phyloP scores from a whole-genome alignment of 2,113 vertebrate species.

The Astatoreochromis straeleni region DNA sequence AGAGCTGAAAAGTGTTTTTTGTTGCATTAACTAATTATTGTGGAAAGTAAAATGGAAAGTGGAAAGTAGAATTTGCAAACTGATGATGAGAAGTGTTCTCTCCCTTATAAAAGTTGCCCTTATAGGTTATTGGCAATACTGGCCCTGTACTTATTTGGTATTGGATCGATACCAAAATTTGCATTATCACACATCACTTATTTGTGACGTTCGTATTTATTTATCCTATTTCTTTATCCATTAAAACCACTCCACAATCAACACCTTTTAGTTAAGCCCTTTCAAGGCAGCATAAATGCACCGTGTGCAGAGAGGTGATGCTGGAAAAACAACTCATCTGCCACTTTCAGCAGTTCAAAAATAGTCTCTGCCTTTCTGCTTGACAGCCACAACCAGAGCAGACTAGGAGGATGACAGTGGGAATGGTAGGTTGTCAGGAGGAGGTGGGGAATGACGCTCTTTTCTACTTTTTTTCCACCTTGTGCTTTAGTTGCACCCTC shows the following conservation, averaged over 20 bases:
- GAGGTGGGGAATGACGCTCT: background rate
- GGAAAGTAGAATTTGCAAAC: background rate
- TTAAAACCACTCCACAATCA: background rate
- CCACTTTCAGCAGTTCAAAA: slow-evolving; percentile 23
- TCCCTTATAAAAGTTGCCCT: background rate
- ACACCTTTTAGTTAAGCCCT: background rate
- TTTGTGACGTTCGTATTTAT: background rate
- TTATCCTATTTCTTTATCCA: background rate
- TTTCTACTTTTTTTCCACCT: background rate
- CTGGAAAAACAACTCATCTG: slow-evolving; percentile 17
- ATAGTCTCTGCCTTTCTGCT: slow-evolving; percentile 13
- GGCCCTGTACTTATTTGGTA: background rate
- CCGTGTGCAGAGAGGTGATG: slow-evolving; percentile 7
- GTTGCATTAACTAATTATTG: background rate
- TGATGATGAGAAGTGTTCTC: background rate
- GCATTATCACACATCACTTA: background rate
- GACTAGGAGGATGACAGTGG: background rate
- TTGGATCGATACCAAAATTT: background rate
- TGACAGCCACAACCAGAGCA: background rate
- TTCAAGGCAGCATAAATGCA: background rate
- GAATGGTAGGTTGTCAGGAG: background rate
- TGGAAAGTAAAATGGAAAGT: background rate
- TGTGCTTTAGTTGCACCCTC: slow-evolving; percentile 72
- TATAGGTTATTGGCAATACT: background rate
- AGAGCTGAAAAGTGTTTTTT: background rate